Evolutionary conservation across 2,888 invertebrate species (phyloP).

Genomic region (Drosophila subsilvestris): DNA sequence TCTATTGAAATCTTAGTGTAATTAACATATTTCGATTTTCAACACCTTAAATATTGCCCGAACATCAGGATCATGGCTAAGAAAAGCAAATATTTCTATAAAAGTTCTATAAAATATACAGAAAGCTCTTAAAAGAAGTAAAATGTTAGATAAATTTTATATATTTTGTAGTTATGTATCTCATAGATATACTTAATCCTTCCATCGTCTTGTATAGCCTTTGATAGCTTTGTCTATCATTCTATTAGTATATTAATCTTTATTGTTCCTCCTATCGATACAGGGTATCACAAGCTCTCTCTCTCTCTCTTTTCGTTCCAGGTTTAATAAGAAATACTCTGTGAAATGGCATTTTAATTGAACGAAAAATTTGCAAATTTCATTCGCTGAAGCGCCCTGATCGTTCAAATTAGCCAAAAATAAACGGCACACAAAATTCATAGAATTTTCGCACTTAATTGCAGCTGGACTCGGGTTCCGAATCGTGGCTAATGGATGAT

Average conservation of each 20-base stretch:
- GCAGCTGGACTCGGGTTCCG: not conserved
- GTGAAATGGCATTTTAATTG: constrained; percentile 42
- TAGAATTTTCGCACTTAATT: constrained; percentile 24
- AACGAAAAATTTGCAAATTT: constrained; percentile 26
- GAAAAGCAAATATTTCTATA: not conserved
- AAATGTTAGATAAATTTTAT: too few species aligned
- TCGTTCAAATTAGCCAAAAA: constrained; percentile 30
- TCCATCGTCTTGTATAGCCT: too few species aligned
- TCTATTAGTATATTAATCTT: not conserved
- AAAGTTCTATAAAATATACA: too few species aligned
- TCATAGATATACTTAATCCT: too few species aligned
- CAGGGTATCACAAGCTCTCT: not conserved
- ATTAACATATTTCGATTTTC: constrained; percentile 30
- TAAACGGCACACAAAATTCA: not conserved
- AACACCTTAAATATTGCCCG: constrained; percentile 28
- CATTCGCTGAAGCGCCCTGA: not conserved
- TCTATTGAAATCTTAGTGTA: constrained; percentile 18
- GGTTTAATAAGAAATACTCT: not conserved
- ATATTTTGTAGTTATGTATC: not conserved
- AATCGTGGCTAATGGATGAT: not conserved
- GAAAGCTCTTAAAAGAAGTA: too few species aligned
- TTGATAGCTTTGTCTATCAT: too few species aligned
- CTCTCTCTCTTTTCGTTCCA: not conserved
- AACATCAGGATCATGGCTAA: not conserved
- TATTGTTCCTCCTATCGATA: not conserved